A percentile compares a stretch with the other conserved stretches of the same genome.
phyloP scores from a whole-genome alignment of 2,888 invertebrate species.

The Acrobasis repandana region DNA sequence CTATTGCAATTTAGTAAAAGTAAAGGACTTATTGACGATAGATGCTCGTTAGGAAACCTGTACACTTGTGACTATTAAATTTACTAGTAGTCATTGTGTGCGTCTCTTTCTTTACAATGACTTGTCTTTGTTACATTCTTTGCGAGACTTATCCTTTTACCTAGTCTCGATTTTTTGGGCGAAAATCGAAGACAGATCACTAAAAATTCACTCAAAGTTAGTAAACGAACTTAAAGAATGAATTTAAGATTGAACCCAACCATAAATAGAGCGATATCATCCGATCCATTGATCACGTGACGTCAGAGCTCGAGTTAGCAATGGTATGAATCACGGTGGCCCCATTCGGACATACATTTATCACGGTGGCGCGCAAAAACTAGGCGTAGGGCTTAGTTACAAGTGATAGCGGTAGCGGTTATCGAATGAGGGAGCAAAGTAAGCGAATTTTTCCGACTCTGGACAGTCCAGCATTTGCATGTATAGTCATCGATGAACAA shows the following conservation, averaged over 20 bases:
- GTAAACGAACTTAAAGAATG: slow-evolving; percentile 2
- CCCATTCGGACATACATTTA: slow-evolving; percentile 22
- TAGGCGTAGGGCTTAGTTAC: neutral
- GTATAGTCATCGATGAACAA: too few relatives aligned
- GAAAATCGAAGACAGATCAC: neutral
- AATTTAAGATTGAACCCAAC: slow-evolving; percentile 11
- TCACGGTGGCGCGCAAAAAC: slow-evolving; percentile 22
- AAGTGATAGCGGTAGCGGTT: slow-evolving; percentile 7
- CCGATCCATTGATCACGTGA: slow-evolving; percentile 23
- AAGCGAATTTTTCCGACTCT: neutral
- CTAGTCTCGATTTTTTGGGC: neutral
- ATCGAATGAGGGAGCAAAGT: neutral
- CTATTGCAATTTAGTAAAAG: too few relatives aligned
- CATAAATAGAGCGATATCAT: slow-evolving; percentile 22
- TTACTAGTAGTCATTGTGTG: too few relatives aligned
- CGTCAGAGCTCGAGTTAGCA: slow-evolving; percentile 21
- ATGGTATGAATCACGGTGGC: slow-evolving; percentile 21
- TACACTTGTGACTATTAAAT: too few relatives aligned
- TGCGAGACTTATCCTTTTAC: neutral
- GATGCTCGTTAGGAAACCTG: too few relatives aligned
- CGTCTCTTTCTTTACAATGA: too few relatives aligned
- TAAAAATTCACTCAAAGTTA: neutral
- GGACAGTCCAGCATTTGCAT: neutral
- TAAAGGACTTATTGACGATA: too few relatives aligned
- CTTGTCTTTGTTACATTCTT: too few relatives aligned